These are phyloP conservation scores for Blomia tropicalis DNA, from an alignment of 2,888 invertebrate genomes.

Conservation along the genomic window DNA sequence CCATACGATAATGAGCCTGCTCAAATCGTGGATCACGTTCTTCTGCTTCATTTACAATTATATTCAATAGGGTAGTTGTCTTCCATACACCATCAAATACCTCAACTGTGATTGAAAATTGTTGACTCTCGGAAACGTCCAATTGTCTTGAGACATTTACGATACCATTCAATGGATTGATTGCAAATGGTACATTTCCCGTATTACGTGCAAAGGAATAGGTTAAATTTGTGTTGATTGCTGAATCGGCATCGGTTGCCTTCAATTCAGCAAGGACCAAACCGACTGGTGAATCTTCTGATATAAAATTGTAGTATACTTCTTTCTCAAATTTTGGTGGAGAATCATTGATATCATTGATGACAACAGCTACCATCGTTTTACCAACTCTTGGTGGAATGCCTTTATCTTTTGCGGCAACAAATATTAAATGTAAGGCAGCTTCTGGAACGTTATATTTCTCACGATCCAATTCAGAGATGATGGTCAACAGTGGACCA, in stretches of 20 bases:
- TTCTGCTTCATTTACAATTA: constrained; percentile 32
- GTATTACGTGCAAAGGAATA: constrained; percentile 30
- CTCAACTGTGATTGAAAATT: constrained; percentile 31
- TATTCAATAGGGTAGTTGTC: constrained; percentile 30
- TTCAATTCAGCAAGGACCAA: constrained; percentile 30
- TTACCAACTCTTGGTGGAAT: constrained; percentile 30
- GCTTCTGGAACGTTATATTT: constrained; percentile 30
- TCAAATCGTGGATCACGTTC: constrained; percentile 32
- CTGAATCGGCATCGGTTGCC: constrained; percentile 32
- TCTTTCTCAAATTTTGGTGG: constrained; percentile 31
- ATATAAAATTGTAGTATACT: constrained; percentile 31
- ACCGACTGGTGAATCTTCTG: constrained; percentile 32
- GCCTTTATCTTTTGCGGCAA: constrained; percentile 32
- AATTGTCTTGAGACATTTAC: constrained; percentile 48
- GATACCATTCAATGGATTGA: constrained; percentile 69
- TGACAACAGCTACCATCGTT: constrained; percentile 31
- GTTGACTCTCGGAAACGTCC: constrained; percentile 32
- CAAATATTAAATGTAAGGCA: constrained; percentile 30
- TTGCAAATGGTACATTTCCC: constrained; percentile 56
- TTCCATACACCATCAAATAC: constrained; percentile 32
- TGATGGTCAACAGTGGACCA: constrained; percentile 30
- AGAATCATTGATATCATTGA: constrained; percentile 32
- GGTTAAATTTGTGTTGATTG: constrained; percentile 31
- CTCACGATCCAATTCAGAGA: constrained; percentile 32
- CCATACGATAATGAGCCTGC: constrained; percentile 31